Conservation (phyloP, 2,888 invertebrate genomes). For the Frankliniella intonsa region DNA sequence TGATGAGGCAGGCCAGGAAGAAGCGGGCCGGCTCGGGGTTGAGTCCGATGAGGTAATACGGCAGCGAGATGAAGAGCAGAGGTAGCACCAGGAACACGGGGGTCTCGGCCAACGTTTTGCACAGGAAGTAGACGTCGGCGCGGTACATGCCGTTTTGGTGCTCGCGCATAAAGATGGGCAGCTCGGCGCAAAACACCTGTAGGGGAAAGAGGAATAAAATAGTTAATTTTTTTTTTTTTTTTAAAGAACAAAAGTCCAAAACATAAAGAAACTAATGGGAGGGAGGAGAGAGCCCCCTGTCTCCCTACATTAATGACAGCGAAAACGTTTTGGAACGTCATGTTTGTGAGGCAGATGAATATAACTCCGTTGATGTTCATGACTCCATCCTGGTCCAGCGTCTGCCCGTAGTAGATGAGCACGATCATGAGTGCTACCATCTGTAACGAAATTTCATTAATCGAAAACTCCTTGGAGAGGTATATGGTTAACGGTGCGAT, state of each 20-base stretch:
- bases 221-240: no score
- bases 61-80: constrained; percentile 71
- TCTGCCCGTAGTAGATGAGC: constrained; percentile 78
- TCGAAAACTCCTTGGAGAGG: neutral
- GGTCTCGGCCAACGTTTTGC: constrained; percentile 83
- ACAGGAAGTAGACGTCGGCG: constrained; percentile 83
- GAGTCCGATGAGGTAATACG: constrained; percentile 86
- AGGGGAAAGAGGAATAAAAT: constrained; percentile 33
- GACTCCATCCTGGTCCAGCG: constrained; percentile 77
- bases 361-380: constrained; percentile 92
- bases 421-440: constrained; percentile 84
- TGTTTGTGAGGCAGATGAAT: constrained; percentile 83
- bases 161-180: constrained; percentile 84
- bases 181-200: constrained; percentile 83
- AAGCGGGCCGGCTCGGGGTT: constrained; percentile 69
- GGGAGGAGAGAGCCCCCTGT: no score
- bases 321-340: constrained; percentile 94
- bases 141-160: constrained; percentile 87
- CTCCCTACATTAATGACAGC: constrained; percentile 82
- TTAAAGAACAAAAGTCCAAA: no score
- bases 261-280: no score
- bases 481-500: neutral
- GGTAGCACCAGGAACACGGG: constrained; percentile 83
- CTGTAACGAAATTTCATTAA: constrained; percentile 49
- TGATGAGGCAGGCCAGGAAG: constrained; percentile 62